phyloP scores from a whole-genome alignment of 2,888 invertebrate species.

The Amphimallon solstitiale region DNA sequence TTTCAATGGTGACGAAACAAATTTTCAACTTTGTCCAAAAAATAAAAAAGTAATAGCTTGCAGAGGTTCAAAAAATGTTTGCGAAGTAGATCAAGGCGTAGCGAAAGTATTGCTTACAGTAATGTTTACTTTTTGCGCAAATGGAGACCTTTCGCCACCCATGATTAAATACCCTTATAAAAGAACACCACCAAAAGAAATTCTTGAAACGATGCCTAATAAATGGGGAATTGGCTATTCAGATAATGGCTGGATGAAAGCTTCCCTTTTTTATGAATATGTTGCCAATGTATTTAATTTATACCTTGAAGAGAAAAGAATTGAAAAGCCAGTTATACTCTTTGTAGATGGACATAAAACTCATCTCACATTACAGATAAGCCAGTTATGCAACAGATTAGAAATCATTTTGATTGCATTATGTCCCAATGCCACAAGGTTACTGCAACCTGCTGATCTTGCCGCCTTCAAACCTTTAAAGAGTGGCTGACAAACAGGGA shows the following conservation, averaged over 20 bases:
- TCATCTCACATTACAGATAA: too few species aligned
- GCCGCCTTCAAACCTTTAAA: too few species aligned
- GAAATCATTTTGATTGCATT: not conserved
- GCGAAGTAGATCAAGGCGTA: not conserved
- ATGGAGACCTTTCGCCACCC: too few species aligned
- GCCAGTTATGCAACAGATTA: not conserved
- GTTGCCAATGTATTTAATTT: slow-evolving; percentile 1
- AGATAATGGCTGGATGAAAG: too few species aligned
- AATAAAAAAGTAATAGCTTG: not conserved
- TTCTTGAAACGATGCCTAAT: not conserved
- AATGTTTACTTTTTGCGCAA: not conserved
- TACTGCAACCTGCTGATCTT: not conserved
- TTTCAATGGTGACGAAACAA: slow-evolving; percentile 34
- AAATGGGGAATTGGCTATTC: too few species aligned
- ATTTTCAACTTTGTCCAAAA: slow-evolving; percentile 30
- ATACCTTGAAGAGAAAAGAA: not conserved
- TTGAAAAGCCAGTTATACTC: slow-evolving; percentile 1
- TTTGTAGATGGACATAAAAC: not conserved
- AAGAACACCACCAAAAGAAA: not conserved
- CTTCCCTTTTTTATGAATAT: not conserved
- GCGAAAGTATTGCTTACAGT: not conserved
- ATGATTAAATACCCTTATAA: not conserved
- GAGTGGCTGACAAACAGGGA: too few species aligned
- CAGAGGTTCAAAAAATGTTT: not conserved
- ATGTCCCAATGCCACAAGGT: not conserved